These are phyloP conservation scores for Adelognathus sp. DNA, from an alignment of 2,888 invertebrate species.

Conservation along the genomic window DNA sequence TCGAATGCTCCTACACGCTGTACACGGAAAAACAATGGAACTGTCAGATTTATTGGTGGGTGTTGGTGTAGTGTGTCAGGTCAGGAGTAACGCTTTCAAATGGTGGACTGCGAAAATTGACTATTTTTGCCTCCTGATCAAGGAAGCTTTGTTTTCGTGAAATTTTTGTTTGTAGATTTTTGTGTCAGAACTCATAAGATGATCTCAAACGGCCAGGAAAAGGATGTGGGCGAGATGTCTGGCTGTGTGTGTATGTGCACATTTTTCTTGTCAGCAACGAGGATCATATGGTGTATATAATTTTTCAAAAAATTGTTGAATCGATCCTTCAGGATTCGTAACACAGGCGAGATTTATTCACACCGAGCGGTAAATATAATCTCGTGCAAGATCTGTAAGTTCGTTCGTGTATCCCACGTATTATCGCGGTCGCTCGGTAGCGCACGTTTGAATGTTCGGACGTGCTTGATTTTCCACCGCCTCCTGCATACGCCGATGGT, in stretches of 20 bases:
- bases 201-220: too few species aligned
- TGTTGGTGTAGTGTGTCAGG: too few species aligned
- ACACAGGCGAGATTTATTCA: not conserved
- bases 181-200: too few species aligned
- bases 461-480: not conserved
- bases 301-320: not conserved
- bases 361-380: not conserved
- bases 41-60: too few species aligned
- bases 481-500: not conserved
- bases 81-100: too few species aligned
- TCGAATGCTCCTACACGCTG: not conserved
- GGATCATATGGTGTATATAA: not conserved
- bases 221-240: too few species aligned
- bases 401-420: not conserved
- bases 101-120: too few species aligned
- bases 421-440: not conserved
- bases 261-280: not conserved
- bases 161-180: too few species aligned
- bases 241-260: not conserved
- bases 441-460: not conserved
- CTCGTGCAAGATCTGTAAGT: not conserved
- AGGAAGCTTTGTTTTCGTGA: too few species aligned
- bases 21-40: too few species aligned
- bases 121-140: too few species aligned
- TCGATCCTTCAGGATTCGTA: not conserved